Percentiles rank a stretch among this genome's conserved stretches.
Conservation (phyloP, 2,113 vertebrate species). For the Mesembrinibis cayennensis region DNA sequence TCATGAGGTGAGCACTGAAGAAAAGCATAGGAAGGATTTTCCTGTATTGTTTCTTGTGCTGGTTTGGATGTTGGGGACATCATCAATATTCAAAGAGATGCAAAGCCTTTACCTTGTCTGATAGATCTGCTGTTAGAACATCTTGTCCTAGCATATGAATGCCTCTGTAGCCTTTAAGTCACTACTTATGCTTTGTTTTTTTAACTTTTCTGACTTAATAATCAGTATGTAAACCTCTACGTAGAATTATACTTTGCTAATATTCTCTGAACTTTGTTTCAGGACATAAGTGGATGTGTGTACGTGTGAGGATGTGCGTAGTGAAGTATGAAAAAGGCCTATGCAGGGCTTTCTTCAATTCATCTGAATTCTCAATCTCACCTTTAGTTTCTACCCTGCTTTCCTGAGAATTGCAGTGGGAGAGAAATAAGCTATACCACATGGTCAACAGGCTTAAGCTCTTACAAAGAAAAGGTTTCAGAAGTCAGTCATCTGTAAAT, state of each 20-base stretch:
- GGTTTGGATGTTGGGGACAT: rapidly evolving
- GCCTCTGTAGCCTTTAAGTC: neutral
- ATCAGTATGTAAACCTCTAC: neutral
- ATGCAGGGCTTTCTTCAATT: neutral
- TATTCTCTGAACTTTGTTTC: neutral
- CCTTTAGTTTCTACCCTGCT: neutral
- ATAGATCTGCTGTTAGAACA: neutral
- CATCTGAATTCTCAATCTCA: neutral
- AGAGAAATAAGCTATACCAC: neutral
- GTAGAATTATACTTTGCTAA: neutral
- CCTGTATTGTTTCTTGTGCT: neutral
- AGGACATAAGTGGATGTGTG: neutral
- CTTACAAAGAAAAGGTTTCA: neutral
- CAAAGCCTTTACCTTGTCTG: neutral
- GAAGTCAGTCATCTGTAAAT: neutral
- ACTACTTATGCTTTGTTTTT: neutral
- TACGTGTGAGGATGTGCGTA: rapidly evolving
- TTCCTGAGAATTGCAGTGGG: neutral
- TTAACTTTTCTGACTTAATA: neutral
- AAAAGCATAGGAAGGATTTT: neutral
- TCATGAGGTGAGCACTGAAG: neutral
- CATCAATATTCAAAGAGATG: neutral
- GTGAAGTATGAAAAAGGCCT: neutral
- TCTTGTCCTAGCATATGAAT: neutral
- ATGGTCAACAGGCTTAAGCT: neutral